Base-by-base conservation (phyloP, 2,888 invertebrate species). In the Amiota mariae region DNA sequence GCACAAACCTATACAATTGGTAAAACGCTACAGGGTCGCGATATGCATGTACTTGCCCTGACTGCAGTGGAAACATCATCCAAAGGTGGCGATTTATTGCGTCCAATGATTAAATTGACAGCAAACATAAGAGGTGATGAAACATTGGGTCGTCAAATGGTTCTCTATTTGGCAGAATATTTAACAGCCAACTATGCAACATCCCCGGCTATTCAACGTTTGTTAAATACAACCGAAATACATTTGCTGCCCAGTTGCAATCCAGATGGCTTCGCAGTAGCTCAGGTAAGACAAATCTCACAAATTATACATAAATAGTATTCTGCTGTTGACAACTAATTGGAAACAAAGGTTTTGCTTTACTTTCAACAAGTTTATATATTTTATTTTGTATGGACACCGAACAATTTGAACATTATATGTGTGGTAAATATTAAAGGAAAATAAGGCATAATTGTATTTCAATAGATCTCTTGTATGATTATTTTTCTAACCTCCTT, bases 81-180 rank as follows among this genome's bases (percentile, higher is more conserved):
- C 20, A 56, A 64, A 36, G 72, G 71, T n/a, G 80, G 78, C 0
- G 82, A 86, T 91, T 92, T 89, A 89, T 93, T 86, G 91, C 94
- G 95, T 79, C 98, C 98, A 0, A 95, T 97, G 92, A 94, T 98
- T 80, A 98, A 98, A 88, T 94, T 95, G 90, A 95, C 97, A 71
- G 98, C 95, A 8, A 98, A 98, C 86, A 97, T 98, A 95, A 97
- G 97, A 87, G 98, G 98, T 8, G 98, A 98, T 87, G 98, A 98
- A 90, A 91, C 95, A 1, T 91, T 98, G 20, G 98, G 97, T 0
- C 91, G 97, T 36, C 94, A 98, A 87, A 89, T 98, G 71, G 90
- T 96, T 77, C 91, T 99, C 54, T 94, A 93, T 87, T 91, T 99
- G 84, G 94, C 96, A 0, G 93, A 96, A 81, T 94, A 97, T 89